Base-by-base conservation (phyloP, 2,888 invertebrate genomes). In the Diplazon laetatorius region DNA sequence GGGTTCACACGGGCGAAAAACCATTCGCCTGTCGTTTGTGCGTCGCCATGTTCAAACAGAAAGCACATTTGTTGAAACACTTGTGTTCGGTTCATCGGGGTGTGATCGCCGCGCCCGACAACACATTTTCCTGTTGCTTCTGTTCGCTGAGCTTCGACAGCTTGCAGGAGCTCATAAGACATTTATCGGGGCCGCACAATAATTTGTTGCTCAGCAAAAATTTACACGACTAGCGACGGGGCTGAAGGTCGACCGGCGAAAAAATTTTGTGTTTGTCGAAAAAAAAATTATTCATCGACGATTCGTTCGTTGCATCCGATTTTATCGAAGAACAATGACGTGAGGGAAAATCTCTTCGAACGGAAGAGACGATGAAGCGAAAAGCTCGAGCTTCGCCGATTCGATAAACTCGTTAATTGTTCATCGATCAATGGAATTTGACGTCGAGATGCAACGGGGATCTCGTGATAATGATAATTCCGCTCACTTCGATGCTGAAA, bases 41-140 rank as follows among this genome's bases (percentile, higher is more conserved):
- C 89, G 96, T 97, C 76, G 97, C 97, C 71, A 97, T 97, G 97
- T 97, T 97, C 91, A 97, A 97, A 91, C 97, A 97, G 88, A 97
- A 97, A 90, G 97, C 97, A 5, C 97, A 97, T 90, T 92, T 97
- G 84, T 91, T 97, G 77, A 97, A 97, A 92, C 97, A 97, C 89
- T 93, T 97, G 88, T 97, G 97, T 91, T 97, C 97, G 81, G 97
- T 97, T 79, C 97, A 97, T 93, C 94, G 97, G 83, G 96, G 96
- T 90, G 96, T 97, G 80, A 97, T 97, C 91, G 96, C 96, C 50
- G 95, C 96, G 46, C 95, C 95, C 82, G 96, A 96, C 87, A 94
- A 94, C 80, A 93, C 93, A 66, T 97, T 96, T 88, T 96, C 96
- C 90, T 97, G 97, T 90, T 97, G 97, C 91, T 97, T 97, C 92